Conservation (phyloP, 2,113 vertebrate species). For the Lichenostomus cassidix region DNA sequence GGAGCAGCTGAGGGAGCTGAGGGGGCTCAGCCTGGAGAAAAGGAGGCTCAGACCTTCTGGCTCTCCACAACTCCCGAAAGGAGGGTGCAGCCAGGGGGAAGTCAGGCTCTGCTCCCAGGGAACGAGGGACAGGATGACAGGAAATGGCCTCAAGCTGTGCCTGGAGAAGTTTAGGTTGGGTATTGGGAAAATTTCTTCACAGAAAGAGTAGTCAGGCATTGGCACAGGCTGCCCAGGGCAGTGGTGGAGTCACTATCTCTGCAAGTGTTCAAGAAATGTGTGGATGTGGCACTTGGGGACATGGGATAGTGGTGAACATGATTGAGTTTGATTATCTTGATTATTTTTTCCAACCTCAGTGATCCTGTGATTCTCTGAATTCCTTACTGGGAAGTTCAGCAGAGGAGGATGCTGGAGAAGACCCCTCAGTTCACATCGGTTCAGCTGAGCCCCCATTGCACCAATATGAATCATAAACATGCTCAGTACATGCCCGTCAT, state of each 20-base stretch:
- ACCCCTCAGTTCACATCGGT: neutral
- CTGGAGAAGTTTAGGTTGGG: neutral
- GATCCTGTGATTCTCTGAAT: neutral
- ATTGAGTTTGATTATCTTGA: neutral
- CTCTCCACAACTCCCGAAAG: neutral
- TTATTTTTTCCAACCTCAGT: neutral
- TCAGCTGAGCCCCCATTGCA: neutral
- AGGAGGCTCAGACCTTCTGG: neutral
- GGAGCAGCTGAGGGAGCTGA: neutral
- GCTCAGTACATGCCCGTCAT: neutral
- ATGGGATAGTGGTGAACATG: fast-evolving
- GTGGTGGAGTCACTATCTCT: neutral
- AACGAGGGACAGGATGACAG: neutral
- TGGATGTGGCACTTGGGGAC: neutral
- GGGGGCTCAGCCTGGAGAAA: neutral
- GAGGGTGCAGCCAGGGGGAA: neutral
- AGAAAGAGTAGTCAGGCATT: neutral
- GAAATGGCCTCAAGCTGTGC: fast-evolving
- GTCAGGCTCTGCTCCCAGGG: fast-evolving
- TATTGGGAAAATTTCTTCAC: neutral
- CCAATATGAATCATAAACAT: fast-evolving
- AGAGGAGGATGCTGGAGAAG: neutral
- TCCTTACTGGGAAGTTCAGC: neutral
- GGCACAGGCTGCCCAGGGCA: neutral
- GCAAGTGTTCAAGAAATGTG: neutral